phyloP scores from a whole-genome alignment of 2,113 vertebrate genomes.

The Notarius lentiginosus region DNA sequence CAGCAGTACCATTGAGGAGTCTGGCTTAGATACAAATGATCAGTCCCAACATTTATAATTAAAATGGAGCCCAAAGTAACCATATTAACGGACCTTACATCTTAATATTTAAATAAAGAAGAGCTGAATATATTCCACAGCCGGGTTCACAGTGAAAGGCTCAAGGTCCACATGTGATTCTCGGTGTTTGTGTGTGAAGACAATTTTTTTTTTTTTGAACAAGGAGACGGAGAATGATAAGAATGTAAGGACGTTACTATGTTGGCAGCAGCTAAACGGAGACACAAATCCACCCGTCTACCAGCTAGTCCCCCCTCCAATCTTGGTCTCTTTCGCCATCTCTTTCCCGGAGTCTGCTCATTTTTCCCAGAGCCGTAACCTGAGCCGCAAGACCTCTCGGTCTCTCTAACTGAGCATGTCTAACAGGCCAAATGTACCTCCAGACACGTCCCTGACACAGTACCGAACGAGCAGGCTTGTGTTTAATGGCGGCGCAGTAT shows the following conservation, averaged over 20 bases:
- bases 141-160: conserved; percentile 12
- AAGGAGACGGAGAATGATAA: conserved; percentile 63
- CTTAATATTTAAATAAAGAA: background rate
- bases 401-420: conserved; percentile 59
- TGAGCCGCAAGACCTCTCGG: conserved; percentile 53
- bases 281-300: conserved; percentile 70
- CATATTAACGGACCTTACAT: background rate
- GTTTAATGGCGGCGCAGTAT: conserved; percentile 51
- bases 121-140: conserved; percentile 25
- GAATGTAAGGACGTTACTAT: conserved; percentile 70
- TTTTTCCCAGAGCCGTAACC: conserved; percentile 72
- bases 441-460: conserved; percentile 62
- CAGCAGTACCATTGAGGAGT: background rate
- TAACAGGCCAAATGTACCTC: conserved; percentile 68
- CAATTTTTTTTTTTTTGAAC: background rate
- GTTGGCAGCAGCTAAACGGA: conserved; percentile 68
- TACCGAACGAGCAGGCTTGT: conserved; percentile 50
- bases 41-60: background rate
- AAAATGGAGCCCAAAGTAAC: background rate
- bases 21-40: no score
- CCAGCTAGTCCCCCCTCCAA: conserved; percentile 64
- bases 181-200: conserved; percentile 8
- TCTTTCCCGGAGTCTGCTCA: conserved; percentile 63
- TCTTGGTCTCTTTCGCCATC: conserved; percentile 24
- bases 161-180: background rate